phyloP scores from a whole-genome alignment of 2,113 vertebrate genomes.

The Rallus limicola region DNA sequence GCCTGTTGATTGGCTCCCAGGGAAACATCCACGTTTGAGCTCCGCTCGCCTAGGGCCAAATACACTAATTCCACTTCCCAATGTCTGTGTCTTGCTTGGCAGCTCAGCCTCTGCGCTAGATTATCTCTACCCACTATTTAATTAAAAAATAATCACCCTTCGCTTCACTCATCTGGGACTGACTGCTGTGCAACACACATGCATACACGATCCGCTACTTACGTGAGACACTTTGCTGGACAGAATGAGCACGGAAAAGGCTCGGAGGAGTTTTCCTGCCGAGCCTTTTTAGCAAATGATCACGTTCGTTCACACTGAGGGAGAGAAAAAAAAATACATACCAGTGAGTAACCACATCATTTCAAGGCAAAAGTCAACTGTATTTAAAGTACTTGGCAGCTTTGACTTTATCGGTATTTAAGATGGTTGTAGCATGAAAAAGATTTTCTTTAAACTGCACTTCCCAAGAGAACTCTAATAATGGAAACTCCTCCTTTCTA shows the following conservation, averaged over 20 bases:
- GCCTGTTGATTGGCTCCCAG: conserved; percentile 45
- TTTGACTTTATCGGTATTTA: background rate
- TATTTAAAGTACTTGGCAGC: background rate
- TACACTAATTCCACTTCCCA: conserved; percentile 43
- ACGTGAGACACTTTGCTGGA: conserved; percentile 95
- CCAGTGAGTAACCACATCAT: background rate
- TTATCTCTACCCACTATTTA: conserved; percentile 41
- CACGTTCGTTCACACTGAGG: conserved; percentile 93
- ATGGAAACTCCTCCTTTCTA: background rate
- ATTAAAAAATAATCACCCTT: conserved; percentile 56
- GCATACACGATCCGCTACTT: conserved; percentile 68
- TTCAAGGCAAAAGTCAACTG: background rate
- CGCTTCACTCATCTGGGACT: background rate
- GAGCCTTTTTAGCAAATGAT: conserved; percentile 95
- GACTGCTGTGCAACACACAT: background rate
- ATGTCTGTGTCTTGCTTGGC: conserved; percentile 8
- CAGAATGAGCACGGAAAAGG: conserved; percentile 89
- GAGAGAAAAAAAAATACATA: conserved; percentile 1
- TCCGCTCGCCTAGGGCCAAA: conserved; percentile 38
- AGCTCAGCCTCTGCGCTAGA: background rate
- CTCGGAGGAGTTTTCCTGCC: conserved; percentile 95
- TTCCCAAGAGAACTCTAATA: background rate
- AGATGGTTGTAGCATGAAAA: background rate
- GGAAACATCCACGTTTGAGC: conserved; percentile 20
- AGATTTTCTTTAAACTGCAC: background rate